Evolutionary conservation across 2,113 vertebrate species (phyloP), one percentile per base, ranked within the genome.

Genomic region (Mus spicilegus): DNA sequence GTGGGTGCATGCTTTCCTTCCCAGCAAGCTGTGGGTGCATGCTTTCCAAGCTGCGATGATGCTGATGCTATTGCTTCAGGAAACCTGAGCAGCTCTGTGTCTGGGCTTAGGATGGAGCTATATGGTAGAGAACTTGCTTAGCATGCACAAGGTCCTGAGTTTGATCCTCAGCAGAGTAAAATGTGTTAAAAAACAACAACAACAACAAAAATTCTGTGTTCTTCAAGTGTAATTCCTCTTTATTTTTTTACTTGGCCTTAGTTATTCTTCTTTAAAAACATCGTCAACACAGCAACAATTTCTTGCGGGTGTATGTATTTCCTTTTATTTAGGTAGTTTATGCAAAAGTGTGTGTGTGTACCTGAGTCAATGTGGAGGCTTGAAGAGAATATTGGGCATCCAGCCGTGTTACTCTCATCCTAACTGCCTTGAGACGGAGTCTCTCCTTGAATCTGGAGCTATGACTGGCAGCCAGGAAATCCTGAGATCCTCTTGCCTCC

Each of bases 241-340:
- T 89, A 63, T 46, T 11, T 70, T 17, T 69, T 39, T 39, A 33
- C 28, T 84, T 97, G 61, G 20, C 19, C 26, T 80, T 91, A 73
- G 36, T 61, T 87, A 3, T 67, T 67, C 33, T 70, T 51, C 63
- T 87, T 95, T 72, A 75, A 87, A 90, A 58, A 91, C 22, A 69
- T 19, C 8, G 10, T 81, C 39, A 85, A 39, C 54, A 20, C 5
- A 63, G 42, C 70, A 63, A 63, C 49, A 33, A 14, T 77, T 49
- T 93, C 70, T 61, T 75, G 69, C 17, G 30, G 56, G 39, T 81
- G 36, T 19, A n/a, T 96, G 36, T 19, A n/a, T 96, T 69, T 88
- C 49, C 56, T 89, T 51, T 85, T 61, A 72, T 94, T 94, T 89
- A 77, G 36, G 12, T 85, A 87, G 78, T 92, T 85, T 67, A 75